Evolutionary conservation across 2,888 invertebrate genomes (phyloP), one percentile per base, ranked within the genome.

Genomic region (Euzetes globulus): DNA sequence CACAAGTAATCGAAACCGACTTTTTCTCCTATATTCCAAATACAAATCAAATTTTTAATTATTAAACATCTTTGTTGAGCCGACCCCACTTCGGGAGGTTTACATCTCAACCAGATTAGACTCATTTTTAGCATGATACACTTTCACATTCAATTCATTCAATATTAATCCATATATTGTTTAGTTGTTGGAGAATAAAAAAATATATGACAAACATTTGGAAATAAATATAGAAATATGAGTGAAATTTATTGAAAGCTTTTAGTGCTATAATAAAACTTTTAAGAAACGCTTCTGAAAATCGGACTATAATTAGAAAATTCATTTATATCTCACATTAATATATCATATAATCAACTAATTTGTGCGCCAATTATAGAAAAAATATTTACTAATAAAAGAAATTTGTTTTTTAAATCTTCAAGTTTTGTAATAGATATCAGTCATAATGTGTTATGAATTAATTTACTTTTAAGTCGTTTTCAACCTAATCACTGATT

Each of bases 281-380:
- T n/a, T 50, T 17, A 17, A 58, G 27, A 58, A 58, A 58, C 25
- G 9, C 3, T 65, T 9, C n/a, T n/a, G 1, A 37, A 37, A 65
- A 65, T 37, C n/a, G 19, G n/a, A 65, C 17, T 58, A 58, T 58
- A 52, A 52, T 52, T 52, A 52, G 52, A 52, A 41, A 52, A 60
- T 60, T 60, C 29, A 60, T 33, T 65, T 65, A 65, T 37, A 65
- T 37, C 37, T 37, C 29, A 65, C 33, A n/a, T 65, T 65, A 65
- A 37, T 37, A 33, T 22, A 33, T 63, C 13, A 58, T 27, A 29
- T 65, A 37, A 65, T 65, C n/a, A n/a, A 37, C n/a, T 60, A 60
- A 60, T 65, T 65, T 65, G 37, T 17, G 22, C 60, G 60, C 37
- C 63, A 65, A 65, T 65, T n/a, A 37, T 65, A 65, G 63, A 15